Base-by-base conservation (phyloP, 2,888 invertebrate species). In the Eupeodes luniger region DNA sequence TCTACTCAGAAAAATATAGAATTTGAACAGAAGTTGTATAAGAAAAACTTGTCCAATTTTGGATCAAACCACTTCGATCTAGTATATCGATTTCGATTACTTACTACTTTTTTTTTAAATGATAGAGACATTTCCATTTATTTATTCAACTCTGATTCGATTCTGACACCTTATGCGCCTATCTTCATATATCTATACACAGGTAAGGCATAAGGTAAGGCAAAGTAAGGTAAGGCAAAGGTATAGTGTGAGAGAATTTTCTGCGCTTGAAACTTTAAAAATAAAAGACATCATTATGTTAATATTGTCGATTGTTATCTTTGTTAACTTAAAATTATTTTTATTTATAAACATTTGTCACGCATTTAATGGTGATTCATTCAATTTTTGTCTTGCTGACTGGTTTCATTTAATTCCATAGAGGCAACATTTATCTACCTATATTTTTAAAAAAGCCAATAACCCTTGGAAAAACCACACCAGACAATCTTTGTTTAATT, bases 231-330 rank as follows among this genome's bases (percentile, higher is more conserved):
- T 9, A 27, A 27, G 27, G 2, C 27, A 27, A 27, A 44, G 4
- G 4, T 47, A 34, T 66, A 27, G 44, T 72, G 16, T 59, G 66
- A 27, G 59, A 69, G 64, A 51, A 9, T 40, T 75, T 59, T 40
- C 67, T 59, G 5, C 16, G 11, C 9, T 7, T 59, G 27, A 27
- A 19, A 12, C 19, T 4, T 9, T 3, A 47, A 62, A 69, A 40
- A 69, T 36, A 34, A 47, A 61, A 61, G 34, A 44, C 44, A 76
- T 69, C 69, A 76, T 69, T 76, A 69, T 76, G 76, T 69, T 76
- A 76, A 81, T 69, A 62, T 36, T 55, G 61, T 14, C 61, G 75
- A 81, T 81, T 36, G 47, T 11, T 76, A 81, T 81, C 81, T 76
- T 51, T 36, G 47, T 55, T 36, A 61, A 27, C 27, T 55, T 9